phyloP scores from a whole-genome alignment of 1,140 invertebrate genomes.

The Leptoteleia sp. region DNA sequence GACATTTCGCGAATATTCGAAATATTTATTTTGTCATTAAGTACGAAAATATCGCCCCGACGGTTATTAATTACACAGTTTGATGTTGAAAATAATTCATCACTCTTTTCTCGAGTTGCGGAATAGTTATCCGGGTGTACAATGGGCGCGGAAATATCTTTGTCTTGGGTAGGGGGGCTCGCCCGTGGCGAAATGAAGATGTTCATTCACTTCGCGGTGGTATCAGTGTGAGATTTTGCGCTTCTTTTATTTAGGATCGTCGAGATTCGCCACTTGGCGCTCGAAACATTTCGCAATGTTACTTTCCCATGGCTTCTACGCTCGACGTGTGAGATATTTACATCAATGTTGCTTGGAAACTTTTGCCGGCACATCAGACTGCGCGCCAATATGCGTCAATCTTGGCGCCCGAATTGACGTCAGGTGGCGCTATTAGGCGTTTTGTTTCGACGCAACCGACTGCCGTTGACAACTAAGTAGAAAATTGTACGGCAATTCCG shows the following conservation, averaged over 20 bases:
- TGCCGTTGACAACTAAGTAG: constrained; percentile 28
- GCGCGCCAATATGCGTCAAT: constrained; percentile 28
- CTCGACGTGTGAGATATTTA: not conserved
- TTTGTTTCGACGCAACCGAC: constrained; percentile 22
- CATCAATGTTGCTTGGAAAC: not conserved
- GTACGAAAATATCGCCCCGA: constrained; percentile 11
- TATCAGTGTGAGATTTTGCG: constrained; percentile 33
- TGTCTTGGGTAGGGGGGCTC: constrained; percentile 21
- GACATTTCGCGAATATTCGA: no score
- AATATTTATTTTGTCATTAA: no score
- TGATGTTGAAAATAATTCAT: constrained; percentile 30
- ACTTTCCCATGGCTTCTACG: constrained; percentile 28
- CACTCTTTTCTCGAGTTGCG: constrained; percentile 18
- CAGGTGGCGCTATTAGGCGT: constrained; percentile 36
- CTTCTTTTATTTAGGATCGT: constrained; percentile 40
- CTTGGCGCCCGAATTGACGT: constrained; percentile 6
- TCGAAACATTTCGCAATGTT: constrained; percentile 24
- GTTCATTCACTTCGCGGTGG: constrained; percentile 26
- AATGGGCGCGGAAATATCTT: constrained; percentile 33
- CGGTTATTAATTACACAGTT: constrained; percentile 37
- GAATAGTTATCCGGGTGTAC: constrained; percentile 34
- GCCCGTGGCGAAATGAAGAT: constrained; percentile 40
- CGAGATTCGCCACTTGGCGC: constrained; percentile 29
- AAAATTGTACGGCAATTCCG: constrained; percentile 25
- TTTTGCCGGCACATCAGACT: not conserved